Evolutionary conservation across 37 sponge, comb jelly and placozoan genomes (phyloP).

Genomic region (Agelas oroides): DNA sequence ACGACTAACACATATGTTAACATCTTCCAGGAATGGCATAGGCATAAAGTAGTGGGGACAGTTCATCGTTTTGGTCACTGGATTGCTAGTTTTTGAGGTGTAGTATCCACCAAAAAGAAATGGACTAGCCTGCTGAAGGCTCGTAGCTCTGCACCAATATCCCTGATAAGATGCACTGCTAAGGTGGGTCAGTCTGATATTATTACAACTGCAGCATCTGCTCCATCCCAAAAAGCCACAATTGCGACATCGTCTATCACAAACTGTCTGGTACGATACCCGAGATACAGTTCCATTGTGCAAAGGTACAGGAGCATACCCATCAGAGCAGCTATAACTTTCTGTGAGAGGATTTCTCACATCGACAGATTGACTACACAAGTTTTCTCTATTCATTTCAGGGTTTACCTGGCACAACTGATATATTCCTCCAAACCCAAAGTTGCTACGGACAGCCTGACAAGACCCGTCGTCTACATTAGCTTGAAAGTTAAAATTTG

Average conservation of each 20-base stretch:
- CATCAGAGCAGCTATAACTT: constrained; percentile 36
- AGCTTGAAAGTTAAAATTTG: constrained; percentile 80
- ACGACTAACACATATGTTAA: constrained; percentile 63
- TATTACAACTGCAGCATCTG: too few species aligned
- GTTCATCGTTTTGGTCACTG: too few species aligned
- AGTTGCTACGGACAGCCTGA: too few species aligned
- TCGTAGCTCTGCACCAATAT: constrained; percentile 9
- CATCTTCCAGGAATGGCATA: constrained; percentile 65
- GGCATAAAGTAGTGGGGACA: too few species aligned
- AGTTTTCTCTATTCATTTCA: too few species aligned
- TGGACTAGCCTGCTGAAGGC: constrained; percentile 34
- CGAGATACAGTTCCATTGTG: constrained; percentile 35
- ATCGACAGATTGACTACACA: too few species aligned
- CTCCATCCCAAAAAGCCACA: too few species aligned
- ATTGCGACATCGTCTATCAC: constrained; percentile 29
- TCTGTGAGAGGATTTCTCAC: constrained; percentile 76
- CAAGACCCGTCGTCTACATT: too few species aligned
- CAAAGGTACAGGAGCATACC: constrained; percentile 40
- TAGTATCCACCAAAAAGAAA: too few species aligned
- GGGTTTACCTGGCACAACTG: too few species aligned
- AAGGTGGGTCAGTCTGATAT: constrained; percentile 1
- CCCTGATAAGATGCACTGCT: constrained; percentile 50
- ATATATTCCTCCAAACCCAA: too few species aligned
- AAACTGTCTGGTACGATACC: constrained; percentile 5
- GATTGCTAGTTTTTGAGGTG: too few species aligned